Evolutionary conservation across 2,113 vertebrate genomes (phyloP), one percentile per base, ranked within the genome.

Genomic region (Ammodytes marinus): DNA sequence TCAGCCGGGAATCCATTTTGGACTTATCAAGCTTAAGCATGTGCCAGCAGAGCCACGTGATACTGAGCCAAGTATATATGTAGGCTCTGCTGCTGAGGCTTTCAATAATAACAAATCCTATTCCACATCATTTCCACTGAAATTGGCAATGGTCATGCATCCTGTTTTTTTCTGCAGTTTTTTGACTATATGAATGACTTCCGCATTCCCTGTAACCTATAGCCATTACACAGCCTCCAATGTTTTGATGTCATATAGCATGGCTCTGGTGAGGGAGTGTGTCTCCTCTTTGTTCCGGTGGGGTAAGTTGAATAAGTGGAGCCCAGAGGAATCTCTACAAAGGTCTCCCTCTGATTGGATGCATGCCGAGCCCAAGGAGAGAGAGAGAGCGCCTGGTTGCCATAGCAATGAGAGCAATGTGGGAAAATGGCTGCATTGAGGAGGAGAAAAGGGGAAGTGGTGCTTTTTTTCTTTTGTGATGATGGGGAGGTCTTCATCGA

Each of bases 291-390:
- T 94, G 93, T 94, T 94, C 92, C 92, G 50, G 88, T 91, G 92
- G 90, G 91, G 89, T 94, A 93, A 93, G 92, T 94, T 95, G 94
- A 95, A 94, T 94, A 94, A 94, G 92, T 91, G 93, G 92, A 94
- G 92, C 93, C 94, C 83, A 79, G 91, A 93, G 94, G 93, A 95
- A 93, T 95, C 94, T 95, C 93, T 92, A 94, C 94, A 95, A 95
- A 95, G 93, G 94, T 95, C 92, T 94, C 90, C 63, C 89, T 94
- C 92, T 95, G 94, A 95, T 95, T 95, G 94, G 94, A 93, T 92
- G 91, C 93, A 85, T 91, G 87, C 88, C 88, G 90, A 92, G 92
- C 93, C 93, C 86, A 93, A 94, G 94, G 86, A 94, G 92, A 27
- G 27, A 27, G 27, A 27, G 27, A 92, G 92, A 92, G 91, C 71